Conservation (phyloP, 1,140 invertebrate species). For the Tetramorium parvispinum region DNA sequence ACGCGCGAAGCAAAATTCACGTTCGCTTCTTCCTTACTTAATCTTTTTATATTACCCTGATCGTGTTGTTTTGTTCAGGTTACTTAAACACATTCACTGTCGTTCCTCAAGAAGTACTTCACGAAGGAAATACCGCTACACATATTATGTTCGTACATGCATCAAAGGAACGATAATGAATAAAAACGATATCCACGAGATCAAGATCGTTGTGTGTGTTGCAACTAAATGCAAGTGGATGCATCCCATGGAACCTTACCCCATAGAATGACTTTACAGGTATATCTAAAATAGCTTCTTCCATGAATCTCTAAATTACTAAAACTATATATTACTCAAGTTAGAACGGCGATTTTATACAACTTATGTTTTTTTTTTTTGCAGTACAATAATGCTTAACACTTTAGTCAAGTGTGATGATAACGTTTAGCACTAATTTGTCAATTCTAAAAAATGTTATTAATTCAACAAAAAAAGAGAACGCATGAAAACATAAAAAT, state of each 20-base stretch:
- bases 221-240: conserved; percentile 86
- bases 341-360: conserved; percentile 64
- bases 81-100: conserved; percentile 86
- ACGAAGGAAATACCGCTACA: conserved; percentile 82
- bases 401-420: conserved; percentile 69
- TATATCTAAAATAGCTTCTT: conserved; percentile 82
- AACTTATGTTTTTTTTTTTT: conserved; percentile 41
- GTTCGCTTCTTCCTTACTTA: conserved; percentile 78
- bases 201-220: conserved; percentile 87
- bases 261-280: conserved; percentile 85
- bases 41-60: conserved; percentile 83
- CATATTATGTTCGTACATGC: conserved; percentile 80
- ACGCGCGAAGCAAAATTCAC: conserved; percentile 67
- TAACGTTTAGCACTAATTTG: conserved; percentile 66
- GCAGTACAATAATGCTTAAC: conserved; percentile 71
- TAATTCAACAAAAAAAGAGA: background rate
- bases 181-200: conserved; percentile 86
- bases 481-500: conserved; percentile 46
- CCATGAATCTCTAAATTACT: conserved; percentile 71
- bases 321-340: conserved; percentile 67
- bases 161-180: conserved; percentile 85
- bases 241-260: conserved; percentile 85
- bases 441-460: conserved; percentile 34
- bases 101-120: conserved; percentile 85
- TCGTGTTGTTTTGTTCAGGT: conserved; percentile 87